Conservation (phyloP, 2,113 vertebrate genomes). For the Progne subis region DNA sequence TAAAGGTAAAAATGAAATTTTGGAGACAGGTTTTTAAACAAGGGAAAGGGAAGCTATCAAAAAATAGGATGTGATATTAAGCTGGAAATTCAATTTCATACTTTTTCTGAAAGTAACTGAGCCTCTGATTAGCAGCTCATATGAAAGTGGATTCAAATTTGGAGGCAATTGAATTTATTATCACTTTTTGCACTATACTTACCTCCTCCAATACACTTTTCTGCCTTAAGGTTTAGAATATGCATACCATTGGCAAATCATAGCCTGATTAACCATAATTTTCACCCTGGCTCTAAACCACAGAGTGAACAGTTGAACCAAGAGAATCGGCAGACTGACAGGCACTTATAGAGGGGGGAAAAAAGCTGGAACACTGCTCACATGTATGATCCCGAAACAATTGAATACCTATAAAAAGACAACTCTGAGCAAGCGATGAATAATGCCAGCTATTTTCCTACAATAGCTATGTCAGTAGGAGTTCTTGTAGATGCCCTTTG, state of each 20-base stretch:
- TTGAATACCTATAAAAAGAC: neutral
- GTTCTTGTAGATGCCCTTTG: neutral
- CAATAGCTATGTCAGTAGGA: neutral
- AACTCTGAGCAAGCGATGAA: neutral
- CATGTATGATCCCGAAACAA: neutral
- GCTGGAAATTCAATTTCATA: neutral
- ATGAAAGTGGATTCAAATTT: neutral
- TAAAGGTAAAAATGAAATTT: neutral
- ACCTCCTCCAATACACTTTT: neutral
- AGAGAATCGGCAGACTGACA: neutral
- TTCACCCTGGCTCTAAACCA: neutral
- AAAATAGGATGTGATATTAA: neutral
- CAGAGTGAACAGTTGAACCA: neutral
- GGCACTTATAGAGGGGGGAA: rapidly evolving
- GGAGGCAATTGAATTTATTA: neutral
- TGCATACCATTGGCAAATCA: neutral
- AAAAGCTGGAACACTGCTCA: neutral
- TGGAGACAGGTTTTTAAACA: neutral
- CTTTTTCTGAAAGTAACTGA: neutral
- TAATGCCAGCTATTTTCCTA: neutral
- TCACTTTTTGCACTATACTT: neutral
- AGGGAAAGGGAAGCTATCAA: neutral
- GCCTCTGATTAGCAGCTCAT: neutral
- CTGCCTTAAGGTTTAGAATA: neutral
- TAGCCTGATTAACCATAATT: neutral